Conservation (phyloP, 2,797 vertebrate species). For the Acanthurus leucopareius region DNA sequence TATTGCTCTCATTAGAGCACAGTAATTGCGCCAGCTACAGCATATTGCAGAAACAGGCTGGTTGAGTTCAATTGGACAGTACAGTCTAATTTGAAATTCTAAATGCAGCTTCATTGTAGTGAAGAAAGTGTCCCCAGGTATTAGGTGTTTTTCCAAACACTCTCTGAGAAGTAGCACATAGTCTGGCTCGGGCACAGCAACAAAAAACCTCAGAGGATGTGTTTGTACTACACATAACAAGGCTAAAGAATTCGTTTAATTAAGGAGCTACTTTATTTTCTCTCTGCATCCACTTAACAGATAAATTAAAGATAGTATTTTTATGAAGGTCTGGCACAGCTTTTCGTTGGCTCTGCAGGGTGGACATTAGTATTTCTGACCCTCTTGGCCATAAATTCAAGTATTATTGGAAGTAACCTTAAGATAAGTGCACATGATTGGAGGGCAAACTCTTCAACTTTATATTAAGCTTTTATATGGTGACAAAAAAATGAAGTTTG, state of each 20-base stretch:
- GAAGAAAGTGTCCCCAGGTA: conserved; percentile 41
- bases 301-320: not conserved
- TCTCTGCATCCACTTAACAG: not conserved
- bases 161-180: conserved; percentile 1
- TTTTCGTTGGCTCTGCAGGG: not conserved
- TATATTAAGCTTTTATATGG: not conserved
- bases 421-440: not conserved
- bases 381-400: not conserved
- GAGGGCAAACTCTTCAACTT: not conserved
- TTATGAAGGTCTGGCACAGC: not conserved
- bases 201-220: not conserved
- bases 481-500: not conserved
- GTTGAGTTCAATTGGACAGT: conserved; percentile 32
- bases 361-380: not conserved
- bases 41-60: conserved; percentile 22
- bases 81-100: conserved; percentile 44
- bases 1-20: conserved; percentile 70
- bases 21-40: conserved; percentile 43
- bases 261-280: not conserved
- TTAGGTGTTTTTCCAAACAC: conserved; percentile 21
- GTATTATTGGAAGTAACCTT: not conserved
- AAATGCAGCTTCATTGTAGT: conserved; percentile 33
- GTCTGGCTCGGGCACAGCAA: not conserved
- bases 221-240: not conserved
- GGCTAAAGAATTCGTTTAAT: not conserved